A percentile compares a stretch with the other conserved stretches of the same genome.
phyloP scores from a whole-genome alignment of 1,140 invertebrate species.

The Adoxophyes honmai region DNA sequence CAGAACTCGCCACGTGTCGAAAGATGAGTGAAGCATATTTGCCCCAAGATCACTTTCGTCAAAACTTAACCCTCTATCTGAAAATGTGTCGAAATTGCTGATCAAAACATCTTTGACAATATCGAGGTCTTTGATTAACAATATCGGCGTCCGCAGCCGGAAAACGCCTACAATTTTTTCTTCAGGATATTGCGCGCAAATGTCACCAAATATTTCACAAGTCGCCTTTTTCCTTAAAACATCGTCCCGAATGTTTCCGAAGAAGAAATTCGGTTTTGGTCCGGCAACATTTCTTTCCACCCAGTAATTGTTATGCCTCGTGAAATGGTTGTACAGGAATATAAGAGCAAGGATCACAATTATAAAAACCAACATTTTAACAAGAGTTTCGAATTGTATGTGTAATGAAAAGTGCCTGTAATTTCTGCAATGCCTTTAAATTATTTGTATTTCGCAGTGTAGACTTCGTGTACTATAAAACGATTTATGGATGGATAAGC shows the following conservation, averaged over 20 bases:
- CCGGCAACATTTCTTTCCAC: slow-evolving; percentile 13
- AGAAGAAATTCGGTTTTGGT: slow-evolving; percentile 9
- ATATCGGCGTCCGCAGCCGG: background rate
- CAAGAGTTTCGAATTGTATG: no score
- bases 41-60: background rate
- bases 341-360: no score
- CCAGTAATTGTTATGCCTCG: slow-evolving; percentile 4
- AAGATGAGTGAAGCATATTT: background rate
- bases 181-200: background rate
- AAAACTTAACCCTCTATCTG: background rate
- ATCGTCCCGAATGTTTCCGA: slow-evolving; percentile 7
- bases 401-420: no score
- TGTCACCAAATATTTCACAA: background rate
- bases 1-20: background rate
- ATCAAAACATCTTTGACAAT: background rate
- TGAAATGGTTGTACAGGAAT: background rate
- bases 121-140: background rate
- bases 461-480: no score
- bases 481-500: no score
- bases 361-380: no score
- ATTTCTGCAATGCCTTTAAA: no score
- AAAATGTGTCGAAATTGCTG: background rate
- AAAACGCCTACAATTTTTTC: slow-evolving; percentile 6
- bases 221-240: background rate
- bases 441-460: no score